Base-by-base conservation (phyloP, 2,888 invertebrate species). In the Leucophenga maculata region DNA sequence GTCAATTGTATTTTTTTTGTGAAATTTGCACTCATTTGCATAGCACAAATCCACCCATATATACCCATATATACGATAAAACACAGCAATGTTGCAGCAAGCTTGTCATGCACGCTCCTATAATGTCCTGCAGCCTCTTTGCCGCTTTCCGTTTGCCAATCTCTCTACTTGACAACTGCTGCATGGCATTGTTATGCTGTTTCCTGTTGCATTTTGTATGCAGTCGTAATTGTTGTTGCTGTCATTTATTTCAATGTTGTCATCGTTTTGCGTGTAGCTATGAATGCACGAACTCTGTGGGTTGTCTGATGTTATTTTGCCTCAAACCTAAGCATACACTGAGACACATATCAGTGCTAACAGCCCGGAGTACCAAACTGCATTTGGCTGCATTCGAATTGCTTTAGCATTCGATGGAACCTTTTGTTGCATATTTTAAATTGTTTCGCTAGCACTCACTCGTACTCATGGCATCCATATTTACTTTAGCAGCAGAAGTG, bases 171-270 rank as follows among this genome's bases (percentile, higher is more conserved):
- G 39, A 11, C 11, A 39, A 39, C 39, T 39, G 39, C 39, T 39
- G 16, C 18, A 60, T 6, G n/a, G 11, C 60, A 39, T 48, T 64
- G 62, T 64, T 64, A 64, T 70, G 67, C 73, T 74, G 62, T 78
- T 78, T 79, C 80, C 79, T 75, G 50, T 72, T 67, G 59, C 65
- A 32, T 66, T 68, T 70, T 70, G 67, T 57, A 46, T 60, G 69
- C 68, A 71, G 75, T 79, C 80, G 76, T 75, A 73, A 66, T 64
- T 66, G 68, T 52, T 46, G 82, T 74, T 79, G 75, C 74, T 81
- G 77, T 74, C 80, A 83, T 79, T 77, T 76, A 74, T 79, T 70
- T 77, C 68, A 62, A 65, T 44, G n/a, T 46, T 62, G 22, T 46
- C 44, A 20, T 18, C 59, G 31, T 50, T 39, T 50, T 50, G 50